A percentile compares a stretch with the other conserved stretches of the same genome.
Conservation (phyloP, 2,113 vertebrate genomes). For the Otis tarda region DNA sequence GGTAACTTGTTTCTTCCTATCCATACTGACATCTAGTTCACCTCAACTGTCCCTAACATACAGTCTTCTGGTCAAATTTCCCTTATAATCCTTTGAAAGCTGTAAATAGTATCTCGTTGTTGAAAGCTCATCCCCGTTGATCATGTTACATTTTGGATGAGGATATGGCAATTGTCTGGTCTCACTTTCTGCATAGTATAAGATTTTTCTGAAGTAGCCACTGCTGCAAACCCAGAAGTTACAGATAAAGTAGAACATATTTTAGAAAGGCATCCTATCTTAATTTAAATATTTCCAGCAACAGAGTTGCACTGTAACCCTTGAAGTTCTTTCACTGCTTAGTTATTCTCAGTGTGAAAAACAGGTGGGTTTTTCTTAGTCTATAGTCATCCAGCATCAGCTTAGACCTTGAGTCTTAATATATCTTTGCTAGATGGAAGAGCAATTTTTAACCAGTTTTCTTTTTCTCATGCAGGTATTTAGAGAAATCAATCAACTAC, state of each 20-base stretch:
- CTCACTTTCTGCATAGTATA: not conserved
- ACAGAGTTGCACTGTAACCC: not conserved
- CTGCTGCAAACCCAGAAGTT: not conserved
- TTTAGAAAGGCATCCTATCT: not conserved
- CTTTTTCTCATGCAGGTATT: not conserved
- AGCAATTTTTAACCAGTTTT: not conserved
- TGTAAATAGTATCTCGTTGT: not conserved
- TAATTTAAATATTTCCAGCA: not conserved
- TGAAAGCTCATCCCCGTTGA: not conserved
- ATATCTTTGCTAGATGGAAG: not conserved
- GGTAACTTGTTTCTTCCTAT: not conserved
- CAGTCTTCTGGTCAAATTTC: rapidly evolving
- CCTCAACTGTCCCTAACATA: not conserved
- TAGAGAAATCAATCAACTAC: not conserved
- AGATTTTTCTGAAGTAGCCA: not conserved
- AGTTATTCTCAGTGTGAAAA: not conserved
- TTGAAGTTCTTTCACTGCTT: not conserved
- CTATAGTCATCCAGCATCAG: not conserved
- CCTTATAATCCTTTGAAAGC: not conserved
- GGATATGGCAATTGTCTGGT: not conserved
- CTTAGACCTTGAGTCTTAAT: not conserved
- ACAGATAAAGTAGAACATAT: not conserved
- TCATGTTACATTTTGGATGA: not conserved
- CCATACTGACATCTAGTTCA: not conserved
- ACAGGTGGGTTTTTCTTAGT: not conserved